These are phyloP conservation scores for Dinomys branickii DNA, from an alignment of 2,113 vertebrate species.

Conservation along the genomic window DNA sequence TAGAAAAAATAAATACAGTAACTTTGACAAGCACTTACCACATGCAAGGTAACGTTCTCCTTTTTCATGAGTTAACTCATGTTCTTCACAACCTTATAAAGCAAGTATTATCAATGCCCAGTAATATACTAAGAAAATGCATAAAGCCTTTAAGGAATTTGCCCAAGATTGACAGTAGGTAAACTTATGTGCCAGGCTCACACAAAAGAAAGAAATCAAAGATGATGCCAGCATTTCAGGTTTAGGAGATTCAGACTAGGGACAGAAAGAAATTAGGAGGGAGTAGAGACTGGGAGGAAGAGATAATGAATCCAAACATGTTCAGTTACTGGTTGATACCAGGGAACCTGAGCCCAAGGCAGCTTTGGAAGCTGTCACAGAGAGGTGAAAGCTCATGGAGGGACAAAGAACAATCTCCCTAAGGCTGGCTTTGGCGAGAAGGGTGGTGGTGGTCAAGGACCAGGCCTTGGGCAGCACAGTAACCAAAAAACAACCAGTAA, in stretches of 20 bases:
- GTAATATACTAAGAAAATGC: background rate
- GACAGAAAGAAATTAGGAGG: background rate
- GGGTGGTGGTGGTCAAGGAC: background rate
- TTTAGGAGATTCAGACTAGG: background rate
- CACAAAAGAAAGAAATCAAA: background rate
- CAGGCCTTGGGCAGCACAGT: background rate
- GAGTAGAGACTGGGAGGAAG: background rate
- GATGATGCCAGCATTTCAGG: slow-evolving; percentile 31
- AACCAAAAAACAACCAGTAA: background rate
- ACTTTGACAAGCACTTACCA: background rate
- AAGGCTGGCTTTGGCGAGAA: background rate
- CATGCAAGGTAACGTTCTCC: background rate
- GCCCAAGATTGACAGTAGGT: background rate
- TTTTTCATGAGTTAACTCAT: background rate
- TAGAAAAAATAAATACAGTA: background rate
- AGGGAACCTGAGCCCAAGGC: background rate
- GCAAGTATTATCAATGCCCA: background rate
- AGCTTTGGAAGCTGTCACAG: background rate
- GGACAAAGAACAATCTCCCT: background rate
- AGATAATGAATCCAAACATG: background rate
- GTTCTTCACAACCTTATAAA: background rate
- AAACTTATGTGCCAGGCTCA: background rate
- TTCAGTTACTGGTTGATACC: background rate
- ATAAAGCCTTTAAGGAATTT: background rate
- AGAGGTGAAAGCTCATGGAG: background rate